phyloP scores from a whole-genome alignment of 92 coral and sea anemone species.

The Porites evermanni region DNA sequence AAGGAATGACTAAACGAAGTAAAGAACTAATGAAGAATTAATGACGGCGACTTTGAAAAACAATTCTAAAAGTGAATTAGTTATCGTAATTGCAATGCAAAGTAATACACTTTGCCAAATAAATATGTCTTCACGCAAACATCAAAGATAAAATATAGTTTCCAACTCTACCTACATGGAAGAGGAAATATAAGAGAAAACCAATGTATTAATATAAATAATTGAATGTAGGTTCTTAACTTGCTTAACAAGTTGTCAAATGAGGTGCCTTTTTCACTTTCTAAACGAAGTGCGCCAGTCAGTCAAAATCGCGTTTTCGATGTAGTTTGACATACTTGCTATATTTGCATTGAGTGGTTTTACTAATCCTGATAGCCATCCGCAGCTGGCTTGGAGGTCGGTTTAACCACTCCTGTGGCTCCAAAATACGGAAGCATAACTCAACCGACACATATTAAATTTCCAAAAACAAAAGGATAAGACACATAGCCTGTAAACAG shows the following conservation, averaged over 20 bases:
- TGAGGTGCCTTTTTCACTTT: too few relatives aligned
- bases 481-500: neutral
- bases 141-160: neutral
- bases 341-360: neutral
- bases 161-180: neutral
- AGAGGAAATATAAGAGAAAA: neutral
- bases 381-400: neutral
- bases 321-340: too few relatives aligned
- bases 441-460: constrained; percentile 2
- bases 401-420: neutral
- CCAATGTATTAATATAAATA: too few relatives aligned
- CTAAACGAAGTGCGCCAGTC: too few relatives aligned
- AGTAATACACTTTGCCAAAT: constrained; percentile 1
- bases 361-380: neutral
- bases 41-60: too few relatives aligned
- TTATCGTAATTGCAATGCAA: neutral
- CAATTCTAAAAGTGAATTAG: too few relatives aligned
- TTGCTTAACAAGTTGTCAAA: too few relatives aligned
- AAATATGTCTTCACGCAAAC: constrained; percentile 26
- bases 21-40: too few relatives aligned
- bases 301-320: too few relatives aligned
- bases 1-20: neutral
- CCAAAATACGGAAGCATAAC: constrained; percentile 5
- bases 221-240: neutral
- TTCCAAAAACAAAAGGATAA: neutral